phyloP scores from a whole-genome alignment of 1,140 invertebrate genomes.

The Luehdorfia chinensis region DNA sequence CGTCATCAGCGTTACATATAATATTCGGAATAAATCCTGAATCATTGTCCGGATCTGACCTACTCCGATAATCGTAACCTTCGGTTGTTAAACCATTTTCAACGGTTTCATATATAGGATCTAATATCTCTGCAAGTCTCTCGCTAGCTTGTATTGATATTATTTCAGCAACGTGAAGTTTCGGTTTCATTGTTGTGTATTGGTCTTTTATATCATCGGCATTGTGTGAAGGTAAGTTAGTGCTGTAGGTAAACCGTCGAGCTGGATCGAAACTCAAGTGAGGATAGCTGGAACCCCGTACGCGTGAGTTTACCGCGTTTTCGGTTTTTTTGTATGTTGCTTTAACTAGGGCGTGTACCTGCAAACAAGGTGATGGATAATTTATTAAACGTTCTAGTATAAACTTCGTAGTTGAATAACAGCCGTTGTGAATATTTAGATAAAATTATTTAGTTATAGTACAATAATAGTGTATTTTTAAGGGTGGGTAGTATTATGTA shows the following conservation, averaged over 20 bases:
- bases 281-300: constrained; percentile 42
- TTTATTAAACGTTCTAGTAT: background rate
- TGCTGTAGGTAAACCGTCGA: constrained; percentile 60
- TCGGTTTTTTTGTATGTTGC: constrained; percentile 69
- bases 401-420: too few species aligned
- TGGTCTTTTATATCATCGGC: constrained; percentile 36
- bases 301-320: constrained; percentile 52
- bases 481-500: too few species aligned
- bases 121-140: constrained; percentile 61
- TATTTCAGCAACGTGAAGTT: constrained; percentile 63
- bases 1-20: constrained; percentile 40
- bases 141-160: constrained; percentile 64
- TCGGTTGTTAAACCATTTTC: constrained; percentile 44
- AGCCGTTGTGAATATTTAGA: too few species aligned
- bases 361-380: constrained; percentile 13
- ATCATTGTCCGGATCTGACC: constrained; percentile 37
- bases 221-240: constrained; percentile 34
- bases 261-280: constrained; percentile 37
- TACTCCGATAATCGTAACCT: constrained; percentile 47
- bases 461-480: too few species aligned
- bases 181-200: constrained; percentile 45
- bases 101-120: constrained; percentile 65
- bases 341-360: constrained; percentile 65
- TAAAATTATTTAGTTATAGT: too few species aligned
- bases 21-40: constrained; percentile 39